phyloP scores from a whole-genome alignment of 2,113 vertebrate genomes.

The Grammomys surdaster region DNA sequence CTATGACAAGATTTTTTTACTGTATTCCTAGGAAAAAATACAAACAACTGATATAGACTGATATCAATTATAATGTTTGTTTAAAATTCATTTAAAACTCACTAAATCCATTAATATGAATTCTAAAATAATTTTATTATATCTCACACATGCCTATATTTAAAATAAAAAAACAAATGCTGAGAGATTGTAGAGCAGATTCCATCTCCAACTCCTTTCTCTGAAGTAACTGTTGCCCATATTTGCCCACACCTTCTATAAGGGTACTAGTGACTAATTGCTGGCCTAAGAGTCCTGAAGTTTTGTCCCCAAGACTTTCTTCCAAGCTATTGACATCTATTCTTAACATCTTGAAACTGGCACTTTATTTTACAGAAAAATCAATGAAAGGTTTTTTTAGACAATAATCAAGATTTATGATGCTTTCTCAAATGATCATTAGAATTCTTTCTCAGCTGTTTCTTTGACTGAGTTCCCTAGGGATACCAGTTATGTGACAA shows the following conservation, averaged over 20 bases:
- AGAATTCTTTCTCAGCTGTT: conserved; percentile 13
- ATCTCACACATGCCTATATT: background rate
- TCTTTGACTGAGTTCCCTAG: conserved; percentile 11
- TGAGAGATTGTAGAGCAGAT: background rate
- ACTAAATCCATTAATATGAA: background rate
- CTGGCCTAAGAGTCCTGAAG: too few relatives aligned
- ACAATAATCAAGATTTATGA: conserved; percentile 36
- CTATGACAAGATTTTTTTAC: conserved; percentile 27
- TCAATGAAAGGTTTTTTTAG: conserved; percentile 53
- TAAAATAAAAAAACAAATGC: conserved; percentile 33
- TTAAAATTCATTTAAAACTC: conserved; percentile 41
- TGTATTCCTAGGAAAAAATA: background rate
- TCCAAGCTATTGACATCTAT: background rate
- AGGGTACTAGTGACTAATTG: background rate
- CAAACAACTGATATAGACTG: background rate
- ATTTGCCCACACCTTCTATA: background rate
- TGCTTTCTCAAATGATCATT: background rate
- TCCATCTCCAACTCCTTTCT: background rate
- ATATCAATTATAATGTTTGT: background rate
- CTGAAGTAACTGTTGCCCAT: fast-evolving
- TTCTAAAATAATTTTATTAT: background rate
- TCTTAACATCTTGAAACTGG: conserved; percentile 39
- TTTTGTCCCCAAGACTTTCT: background rate
- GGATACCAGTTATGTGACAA: background rate
- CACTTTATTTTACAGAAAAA: conserved; percentile 61